Evolutionary conservation across 2,888 invertebrate genomes (phyloP), one percentile per base, ranked within the genome.

Genomic region (Lasioglossum vierecki): DNA sequence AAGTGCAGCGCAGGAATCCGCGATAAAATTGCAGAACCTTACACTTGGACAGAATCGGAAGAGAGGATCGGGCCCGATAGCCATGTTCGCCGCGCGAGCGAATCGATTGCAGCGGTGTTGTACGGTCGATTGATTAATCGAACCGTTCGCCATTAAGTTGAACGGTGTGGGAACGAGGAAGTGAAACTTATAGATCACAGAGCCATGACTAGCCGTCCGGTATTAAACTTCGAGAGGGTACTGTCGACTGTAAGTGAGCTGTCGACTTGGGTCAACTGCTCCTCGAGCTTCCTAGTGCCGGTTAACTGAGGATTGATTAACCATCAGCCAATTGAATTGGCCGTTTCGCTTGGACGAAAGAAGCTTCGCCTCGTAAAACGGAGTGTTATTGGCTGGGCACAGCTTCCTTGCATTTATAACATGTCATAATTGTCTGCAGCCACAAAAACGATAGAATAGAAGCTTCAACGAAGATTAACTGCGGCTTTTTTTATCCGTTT

Each of bases 131-230:
- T 83, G 86, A 88, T 90, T 85, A 87, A 87, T 87, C 82, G 80
- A 77, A 72, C 57, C 63, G 35, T 71, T 11, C 66, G 66, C 76
- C 76, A 87, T 86, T 82, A 73, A 80, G 74, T 57, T 35, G 79
- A 60, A 74, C 80, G 78, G 76, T 87, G 84, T 89, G 88, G 89
- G 91, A 91, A 91, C 88, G 79, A 90, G 91, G 89, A 91, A 91
- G 90, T 85, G 84, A 84, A 88, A 87, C 83, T 88, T 81, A 84
- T 81, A 74, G 83, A 91, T 89, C 88, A 89, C 85, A 85, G 80
- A 88, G 84, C 85, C 89, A 82, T 79, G 78, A 82, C 79, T 80
- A 81, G 83, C 82, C 82, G 76, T 39, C 73, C 77, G 72, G 83
- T 76, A 82, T 82, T 88, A 90, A 86, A 60, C 72, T 77, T 74